Evolutionary conservation across 2,797 vertebrate species (phyloP).

Genomic region (Coilia nasus): DNA sequence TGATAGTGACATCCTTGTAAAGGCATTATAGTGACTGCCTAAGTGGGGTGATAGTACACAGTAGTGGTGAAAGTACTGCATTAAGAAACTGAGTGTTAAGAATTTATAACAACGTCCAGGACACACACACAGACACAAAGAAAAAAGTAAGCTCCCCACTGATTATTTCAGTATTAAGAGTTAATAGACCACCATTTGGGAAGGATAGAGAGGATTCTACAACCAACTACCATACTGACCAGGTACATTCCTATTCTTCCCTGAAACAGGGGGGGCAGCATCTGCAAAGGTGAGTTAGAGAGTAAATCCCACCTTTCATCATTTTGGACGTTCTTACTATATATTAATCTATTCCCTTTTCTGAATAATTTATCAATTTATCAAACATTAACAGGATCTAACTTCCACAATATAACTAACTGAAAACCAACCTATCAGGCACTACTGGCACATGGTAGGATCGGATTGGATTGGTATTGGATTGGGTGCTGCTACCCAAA

Average conservation of each 20-base stretch:
- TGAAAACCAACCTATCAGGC: neutral
- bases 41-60: neutral
- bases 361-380: neutral
- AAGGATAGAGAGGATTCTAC: slow-evolving; percentile 43
- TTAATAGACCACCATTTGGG: neutral
- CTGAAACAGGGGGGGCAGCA: slow-evolving; percentile 57
- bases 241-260: slow-evolving; percentile 64
- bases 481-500: no score
- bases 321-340: neutral
- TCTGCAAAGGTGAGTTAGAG: slow-evolving; percentile 55
- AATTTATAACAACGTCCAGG: neutral
- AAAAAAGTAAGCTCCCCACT: neutral
- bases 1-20: neutral
- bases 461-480: no score
- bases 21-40: neutral
- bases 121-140: slow-evolving; percentile 14
- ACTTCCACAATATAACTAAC: neutral
- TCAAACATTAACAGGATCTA: neutral
- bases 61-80: neutral
- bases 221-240: slow-evolving; percentile 58
- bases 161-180: neutral
- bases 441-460: no score
- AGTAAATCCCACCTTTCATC: slow-evolving; percentile 50
- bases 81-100: neutral
- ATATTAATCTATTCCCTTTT: neutral